Percentiles rank a stretch among this genome's conserved stretches.
Evolutionary conservation across 2,113 vertebrate species (phyloP).

Genomic region (Clinocottus analis): DNA sequence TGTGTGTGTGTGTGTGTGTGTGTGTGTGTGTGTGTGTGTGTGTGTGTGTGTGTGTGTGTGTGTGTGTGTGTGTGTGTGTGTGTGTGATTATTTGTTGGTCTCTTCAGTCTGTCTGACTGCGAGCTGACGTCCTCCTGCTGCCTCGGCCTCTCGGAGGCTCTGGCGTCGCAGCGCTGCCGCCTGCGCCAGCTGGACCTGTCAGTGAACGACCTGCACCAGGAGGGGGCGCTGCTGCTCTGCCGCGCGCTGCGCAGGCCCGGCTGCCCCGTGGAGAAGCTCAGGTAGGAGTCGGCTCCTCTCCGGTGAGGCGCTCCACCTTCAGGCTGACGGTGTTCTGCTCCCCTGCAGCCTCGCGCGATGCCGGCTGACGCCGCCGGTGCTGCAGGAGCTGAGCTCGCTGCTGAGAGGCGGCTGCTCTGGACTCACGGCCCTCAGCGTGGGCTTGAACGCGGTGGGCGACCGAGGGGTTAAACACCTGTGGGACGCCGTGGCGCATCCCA

Average conservation of each 20-base stretch:
- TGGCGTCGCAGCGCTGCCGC: conserved; percentile 70
- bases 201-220: conserved; percentile 73
- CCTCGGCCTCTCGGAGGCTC: conserved; percentile 34
- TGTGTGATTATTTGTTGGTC: no score
- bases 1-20: no score
- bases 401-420: conserved; percentile 62
- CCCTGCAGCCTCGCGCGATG: conserved; percentile 69
- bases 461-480: conserved; percentile 73
- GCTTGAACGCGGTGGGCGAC: conserved; percentile 69
- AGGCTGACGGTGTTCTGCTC: no score
- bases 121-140: conserved; percentile 69
- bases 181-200: conserved; percentile 77
- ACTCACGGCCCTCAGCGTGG: conserved; percentile 67
- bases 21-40: no score
- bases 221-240: conserved; percentile 76
- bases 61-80: no score
- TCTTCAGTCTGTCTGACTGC: conserved; percentile 56
- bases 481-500: conserved; percentile 71
- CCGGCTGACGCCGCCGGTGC: conserved; percentile 64
- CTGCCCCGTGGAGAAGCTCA: conserved; percentile 65
- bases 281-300: no score
- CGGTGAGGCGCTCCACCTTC: no score
- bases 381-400: conserved; percentile 68
- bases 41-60: no score
- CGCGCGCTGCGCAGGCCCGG: conserved; percentile 55